phyloP scores from a whole-genome alignment of 2,113 vertebrate species.

The Cynopterus brachyotis region DNA sequence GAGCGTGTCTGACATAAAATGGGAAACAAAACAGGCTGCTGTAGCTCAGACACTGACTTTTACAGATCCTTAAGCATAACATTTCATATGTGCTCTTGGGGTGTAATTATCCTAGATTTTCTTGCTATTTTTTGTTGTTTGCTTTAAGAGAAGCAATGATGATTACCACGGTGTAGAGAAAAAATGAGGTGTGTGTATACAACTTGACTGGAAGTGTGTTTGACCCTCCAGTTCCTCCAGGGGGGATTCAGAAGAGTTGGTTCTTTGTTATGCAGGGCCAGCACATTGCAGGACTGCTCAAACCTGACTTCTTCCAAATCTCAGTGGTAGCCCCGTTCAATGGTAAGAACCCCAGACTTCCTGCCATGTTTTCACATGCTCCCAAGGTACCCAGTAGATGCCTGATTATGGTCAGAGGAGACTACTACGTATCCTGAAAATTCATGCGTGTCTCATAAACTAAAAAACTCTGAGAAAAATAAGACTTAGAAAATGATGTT shows the following conservation, averaged over 20 bases:
- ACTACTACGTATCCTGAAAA: background rate
- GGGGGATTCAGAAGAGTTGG: background rate
- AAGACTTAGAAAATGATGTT: background rate
- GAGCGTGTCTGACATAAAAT: background rate
- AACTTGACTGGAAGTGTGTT: fast-evolving
- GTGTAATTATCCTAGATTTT: background rate
- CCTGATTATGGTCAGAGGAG: background rate
- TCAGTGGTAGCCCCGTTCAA: background rate
- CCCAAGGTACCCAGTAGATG: background rate
- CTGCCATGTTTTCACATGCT: background rate
- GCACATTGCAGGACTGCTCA: background rate
- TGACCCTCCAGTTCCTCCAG: background rate
- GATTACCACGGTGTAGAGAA: background rate
- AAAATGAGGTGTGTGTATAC: background rate
- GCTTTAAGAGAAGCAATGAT: background rate
- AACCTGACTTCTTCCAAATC: background rate
- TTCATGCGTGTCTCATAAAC: background rate
- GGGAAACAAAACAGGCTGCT: background rate
- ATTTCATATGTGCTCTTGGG: background rate
- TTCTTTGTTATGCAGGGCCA: background rate
- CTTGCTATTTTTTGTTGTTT: background rate
- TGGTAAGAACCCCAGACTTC: background rate
- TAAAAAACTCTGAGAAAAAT: background rate
- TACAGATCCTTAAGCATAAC: background rate
- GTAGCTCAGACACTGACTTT: background rate